Evolutionary conservation across 1,140 invertebrate species (phyloP), one percentile per base, ranked within the genome.

Genomic region (Diorhabda sublineata): DNA sequence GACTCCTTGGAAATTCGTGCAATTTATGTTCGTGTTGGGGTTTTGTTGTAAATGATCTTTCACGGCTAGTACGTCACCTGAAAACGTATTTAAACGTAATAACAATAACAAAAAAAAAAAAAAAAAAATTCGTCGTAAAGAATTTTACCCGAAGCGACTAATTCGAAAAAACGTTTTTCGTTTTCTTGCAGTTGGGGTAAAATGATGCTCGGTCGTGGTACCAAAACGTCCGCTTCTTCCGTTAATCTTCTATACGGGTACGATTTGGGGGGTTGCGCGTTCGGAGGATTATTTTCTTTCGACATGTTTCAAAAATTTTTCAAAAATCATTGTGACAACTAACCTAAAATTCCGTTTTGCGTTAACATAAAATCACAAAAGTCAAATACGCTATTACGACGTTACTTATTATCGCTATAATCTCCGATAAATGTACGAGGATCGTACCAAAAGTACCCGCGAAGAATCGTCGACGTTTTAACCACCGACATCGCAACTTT

Each of bases 1-100:
- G 3, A 84, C 75, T 42, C 86, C 86, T 82, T 86, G 84, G 75
- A 83, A 85, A 70, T 86, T 83, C 1, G 79, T 71, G 66, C 79
- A 83, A 63, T 86, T 86, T 43, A 86, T 78, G 67, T 86, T 84
- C 63, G 86, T 81, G 5, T 73, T 68, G 0, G 77, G 75, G 72
- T 84, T 78, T 0, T 74, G 66, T 3, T 76, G 58, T 0, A 86
- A 64, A 73, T 82, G 85, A 5, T 77, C 69, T 61, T 74, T 71
- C 1, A 83, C 81, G n/a, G 76, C 78, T 1, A 75, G 41, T 0
- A 85, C 78, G 67, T 82, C 79, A n/a, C 77, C 76, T 75, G 56
- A 56, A 73, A 73, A 57, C 4, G 7, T 45, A 6, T 52, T 52
- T 52, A 6, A 5, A 9, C 45, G 45, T 5, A 52, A 5, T 9